Conservation (phyloP, 2,797 vertebrate species). For the Esox masquinongy region DNA sequence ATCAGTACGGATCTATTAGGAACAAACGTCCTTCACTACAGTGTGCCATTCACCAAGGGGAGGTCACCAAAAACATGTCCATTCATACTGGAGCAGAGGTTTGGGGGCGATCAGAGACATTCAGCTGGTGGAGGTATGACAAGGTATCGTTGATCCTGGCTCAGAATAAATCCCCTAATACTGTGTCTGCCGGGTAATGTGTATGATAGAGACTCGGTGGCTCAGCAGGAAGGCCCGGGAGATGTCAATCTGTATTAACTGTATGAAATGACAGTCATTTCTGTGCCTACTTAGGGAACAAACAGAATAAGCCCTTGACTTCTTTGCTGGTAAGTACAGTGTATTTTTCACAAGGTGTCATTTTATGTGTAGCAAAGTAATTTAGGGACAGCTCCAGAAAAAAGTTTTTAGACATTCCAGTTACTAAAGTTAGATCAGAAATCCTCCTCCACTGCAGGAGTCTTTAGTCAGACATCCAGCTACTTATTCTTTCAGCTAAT, state of each 20-base stretch:
- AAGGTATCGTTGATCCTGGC: background rate
- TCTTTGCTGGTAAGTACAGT: conserved; percentile 33
- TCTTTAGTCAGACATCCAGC: background rate
- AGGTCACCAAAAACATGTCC: background rate
- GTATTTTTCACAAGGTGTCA: conserved; percentile 43
- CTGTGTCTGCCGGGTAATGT: background rate
- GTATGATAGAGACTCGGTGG: background rate
- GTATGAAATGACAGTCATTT: conserved; percentile 16
- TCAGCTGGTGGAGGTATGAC: background rate
- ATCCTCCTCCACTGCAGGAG: background rate
- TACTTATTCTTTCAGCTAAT: conserved; percentile 27
- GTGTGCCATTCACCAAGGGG: background rate
- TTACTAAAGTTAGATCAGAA: background rate
- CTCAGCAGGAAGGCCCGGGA: background rate
- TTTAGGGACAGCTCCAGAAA: conserved; percentile 31
- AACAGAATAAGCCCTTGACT: conserved; percentile 31
- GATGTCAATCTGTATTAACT: background rate
- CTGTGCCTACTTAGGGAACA: conserved; percentile 9
- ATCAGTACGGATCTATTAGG: background rate
- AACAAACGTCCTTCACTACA: background rate
- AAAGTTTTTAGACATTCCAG: conserved; percentile 18
- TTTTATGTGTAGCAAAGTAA: conserved; percentile 34
- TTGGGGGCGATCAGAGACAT: background rate
- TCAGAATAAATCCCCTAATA: background rate
- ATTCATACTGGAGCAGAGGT: background rate